These are phyloP conservation scores for Bombus sylvicola DNA, from an alignment of 1,140 invertebrate species.

Conservation along the genomic window DNA sequence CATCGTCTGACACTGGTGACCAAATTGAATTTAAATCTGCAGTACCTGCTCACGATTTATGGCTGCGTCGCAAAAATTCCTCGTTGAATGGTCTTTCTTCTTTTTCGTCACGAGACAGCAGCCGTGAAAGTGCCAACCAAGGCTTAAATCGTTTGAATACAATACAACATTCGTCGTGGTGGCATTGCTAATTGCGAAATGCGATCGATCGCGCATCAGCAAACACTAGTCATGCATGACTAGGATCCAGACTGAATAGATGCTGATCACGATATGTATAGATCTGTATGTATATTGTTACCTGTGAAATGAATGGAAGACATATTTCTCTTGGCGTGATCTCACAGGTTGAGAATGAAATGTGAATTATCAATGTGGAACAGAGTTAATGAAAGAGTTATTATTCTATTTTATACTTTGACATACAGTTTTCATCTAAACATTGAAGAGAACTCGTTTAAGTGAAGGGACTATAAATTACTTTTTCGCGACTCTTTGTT, in stretches of 20 bases:
- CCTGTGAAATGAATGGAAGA: not conserved
- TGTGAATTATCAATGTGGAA: too few relatives aligned
- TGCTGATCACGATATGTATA: constrained; percentile 9
- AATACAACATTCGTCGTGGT: constrained; percentile 58
- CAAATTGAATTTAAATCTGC: constrained; percentile 20
- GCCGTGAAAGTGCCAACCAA: constrained; percentile 48
- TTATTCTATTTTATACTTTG: not conserved
- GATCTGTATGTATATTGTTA: constrained; percentile 10
- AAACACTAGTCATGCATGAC: constrained; percentile 48
- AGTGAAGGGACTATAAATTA: too few relatives aligned
- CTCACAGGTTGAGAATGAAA: not conserved
- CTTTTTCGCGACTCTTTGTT: too few relatives aligned
- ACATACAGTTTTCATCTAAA: too few relatives aligned
- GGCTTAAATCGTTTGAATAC: constrained; percentile 69
- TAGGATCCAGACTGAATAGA: constrained; percentile 19
- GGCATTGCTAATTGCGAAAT: constrained; percentile 71
- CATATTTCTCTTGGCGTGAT: not conserved
- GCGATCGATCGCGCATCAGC: constrained; percentile 53
- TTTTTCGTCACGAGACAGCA: constrained; percentile 9
- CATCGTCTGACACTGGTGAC: not conserved
- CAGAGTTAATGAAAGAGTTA: not conserved
- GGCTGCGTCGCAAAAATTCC: not conserved
- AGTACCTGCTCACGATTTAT: constrained; percentile 8
- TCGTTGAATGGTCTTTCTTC: constrained; percentile 40
- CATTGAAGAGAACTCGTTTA: too few relatives aligned